These are phyloP conservation scores for Zonotrichia albicollis DNA, from an alignment of 2,797 vertebrate genomes.

Conservation along the genomic window DNA sequence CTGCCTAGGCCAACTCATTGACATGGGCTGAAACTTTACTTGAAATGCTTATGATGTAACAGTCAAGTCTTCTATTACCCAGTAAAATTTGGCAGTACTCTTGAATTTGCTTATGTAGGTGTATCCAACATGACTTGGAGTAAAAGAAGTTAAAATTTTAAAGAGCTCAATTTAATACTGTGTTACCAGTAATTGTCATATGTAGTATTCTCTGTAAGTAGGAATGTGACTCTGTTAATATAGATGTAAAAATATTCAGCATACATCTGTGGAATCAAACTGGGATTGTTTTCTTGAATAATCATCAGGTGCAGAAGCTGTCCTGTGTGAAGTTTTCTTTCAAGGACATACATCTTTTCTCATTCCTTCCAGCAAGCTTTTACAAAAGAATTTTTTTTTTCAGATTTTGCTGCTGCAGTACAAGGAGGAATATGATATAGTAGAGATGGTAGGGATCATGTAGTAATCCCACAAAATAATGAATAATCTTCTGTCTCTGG, in stretches of 20 bases:
- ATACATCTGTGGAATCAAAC: background rate
- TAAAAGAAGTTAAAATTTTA: background rate
- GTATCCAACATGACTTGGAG: background rate
- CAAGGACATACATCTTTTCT: background rate
- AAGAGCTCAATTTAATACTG: background rate
- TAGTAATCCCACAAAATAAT: background rate
- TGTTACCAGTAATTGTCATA: background rate
- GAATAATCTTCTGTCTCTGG: background rate
- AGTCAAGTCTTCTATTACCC: background rate
- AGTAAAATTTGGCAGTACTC: background rate
- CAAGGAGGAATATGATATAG: background rate
- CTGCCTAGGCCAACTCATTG: background rate
- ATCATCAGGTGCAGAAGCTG: background rate
- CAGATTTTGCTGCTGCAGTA: background rate
- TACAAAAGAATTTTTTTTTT: background rate
- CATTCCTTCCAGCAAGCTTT: background rate
- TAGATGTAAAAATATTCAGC: background rate
- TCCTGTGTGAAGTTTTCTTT: background rate
- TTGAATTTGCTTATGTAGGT: background rate
- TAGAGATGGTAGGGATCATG: background rate
- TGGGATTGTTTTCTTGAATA: background rate
- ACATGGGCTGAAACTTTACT: rapidly evolving
- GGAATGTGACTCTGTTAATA: background rate
- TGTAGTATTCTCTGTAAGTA: background rate
- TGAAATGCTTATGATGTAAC: background rate